Conservation (phyloP, 1,140 invertebrate genomes). For the Lepidostoma basale region DNA sequence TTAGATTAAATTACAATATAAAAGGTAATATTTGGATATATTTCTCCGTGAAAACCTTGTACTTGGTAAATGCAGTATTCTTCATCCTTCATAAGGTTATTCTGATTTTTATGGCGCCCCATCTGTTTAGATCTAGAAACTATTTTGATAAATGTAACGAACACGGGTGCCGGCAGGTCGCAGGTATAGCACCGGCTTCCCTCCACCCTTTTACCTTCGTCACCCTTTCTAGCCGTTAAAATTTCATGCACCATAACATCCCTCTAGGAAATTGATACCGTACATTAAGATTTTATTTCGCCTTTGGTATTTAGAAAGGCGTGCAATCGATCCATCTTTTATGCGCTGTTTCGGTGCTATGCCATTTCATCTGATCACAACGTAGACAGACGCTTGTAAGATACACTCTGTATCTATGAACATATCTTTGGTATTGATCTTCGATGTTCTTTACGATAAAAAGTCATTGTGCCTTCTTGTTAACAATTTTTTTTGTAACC, state of each 20-base stretch:
- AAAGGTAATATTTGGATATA: too few relatives aligned
- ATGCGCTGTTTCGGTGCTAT: too few relatives aligned
- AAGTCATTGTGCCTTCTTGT: too few relatives aligned
- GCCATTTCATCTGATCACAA: too few relatives aligned
- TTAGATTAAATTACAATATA: too few relatives aligned
- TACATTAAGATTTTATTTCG: slow-evolving; percentile 19
- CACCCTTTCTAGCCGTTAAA: slow-evolving; percentile 20
- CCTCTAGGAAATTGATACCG: slow-evolving; percentile 21
- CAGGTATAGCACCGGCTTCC: not conserved
- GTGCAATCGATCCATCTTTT: slow-evolving; percentile 12
- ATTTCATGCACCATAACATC: slow-evolving; percentile 24
- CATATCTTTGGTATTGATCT: too few relatives aligned
- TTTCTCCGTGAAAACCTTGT: too few relatives aligned
- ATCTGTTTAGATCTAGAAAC: not conserved
- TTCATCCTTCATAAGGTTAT: not conserved
- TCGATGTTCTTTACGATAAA: too few relatives aligned
- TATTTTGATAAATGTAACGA: not conserved
- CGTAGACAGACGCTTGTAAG: too few relatives aligned
- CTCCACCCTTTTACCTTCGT: not conserved
- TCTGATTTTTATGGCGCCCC: not conserved
- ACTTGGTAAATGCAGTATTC: too few relatives aligned
- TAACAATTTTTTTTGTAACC: too few relatives aligned
- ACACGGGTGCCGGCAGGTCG: not conserved
- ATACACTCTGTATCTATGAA: too few relatives aligned
- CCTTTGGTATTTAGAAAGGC: slow-evolving; percentile 21